Percentiles rank a stretch among this genome's conserved stretches.
phyloP scores from a whole-genome alignment of 2,113 vertebrate genomes.

The Girardinichthys multiradiatus region DNA sequence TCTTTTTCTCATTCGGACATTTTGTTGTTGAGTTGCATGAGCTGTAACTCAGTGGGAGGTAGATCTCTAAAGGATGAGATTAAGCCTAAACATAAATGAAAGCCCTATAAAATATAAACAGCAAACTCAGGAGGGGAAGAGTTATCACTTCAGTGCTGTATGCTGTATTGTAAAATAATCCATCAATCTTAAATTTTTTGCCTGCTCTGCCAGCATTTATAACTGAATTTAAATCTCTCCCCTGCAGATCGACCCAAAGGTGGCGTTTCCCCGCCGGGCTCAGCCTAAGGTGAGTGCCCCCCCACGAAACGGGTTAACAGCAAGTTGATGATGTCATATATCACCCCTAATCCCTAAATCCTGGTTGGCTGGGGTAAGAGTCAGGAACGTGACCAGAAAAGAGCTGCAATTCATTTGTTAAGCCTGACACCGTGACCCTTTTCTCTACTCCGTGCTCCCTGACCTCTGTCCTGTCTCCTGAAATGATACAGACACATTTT shows the following conservation, averaged over 20 bases:
- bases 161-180: neutral
- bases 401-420: conserved; percentile 62
- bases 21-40: conserved; percentile 16
- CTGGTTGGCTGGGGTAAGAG: conserved; percentile 62
- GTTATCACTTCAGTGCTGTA: neutral
- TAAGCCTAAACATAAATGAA: conserved; percentile 9
- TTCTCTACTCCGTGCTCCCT: conserved; percentile 17
- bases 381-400: conserved; percentile 40
- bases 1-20: neutral
- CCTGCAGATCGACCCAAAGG: conserved; percentile 94
- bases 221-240: conserved; percentile 34
- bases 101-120: conserved; percentile 1
- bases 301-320: conserved; percentile 39
- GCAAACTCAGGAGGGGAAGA: neutral
- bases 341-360: conserved; percentile 47
- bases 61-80: conserved; percentile 1
- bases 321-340: conserved; percentile 59
- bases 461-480: conserved; percentile 30
- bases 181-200: neutral
- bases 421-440: conserved; percentile 54
- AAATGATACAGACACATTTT: conserved; percentile 16
- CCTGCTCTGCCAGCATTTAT: neutral
- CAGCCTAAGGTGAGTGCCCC: conserved; percentile 91
- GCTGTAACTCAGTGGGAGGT: conserved; percentile 9
- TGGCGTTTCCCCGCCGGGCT: conserved; percentile 93